These are phyloP conservation scores for Puffinus mauretanicus DNA, from an alignment of 2,113 vertebrate species.

Conservation along the genomic window DNA sequence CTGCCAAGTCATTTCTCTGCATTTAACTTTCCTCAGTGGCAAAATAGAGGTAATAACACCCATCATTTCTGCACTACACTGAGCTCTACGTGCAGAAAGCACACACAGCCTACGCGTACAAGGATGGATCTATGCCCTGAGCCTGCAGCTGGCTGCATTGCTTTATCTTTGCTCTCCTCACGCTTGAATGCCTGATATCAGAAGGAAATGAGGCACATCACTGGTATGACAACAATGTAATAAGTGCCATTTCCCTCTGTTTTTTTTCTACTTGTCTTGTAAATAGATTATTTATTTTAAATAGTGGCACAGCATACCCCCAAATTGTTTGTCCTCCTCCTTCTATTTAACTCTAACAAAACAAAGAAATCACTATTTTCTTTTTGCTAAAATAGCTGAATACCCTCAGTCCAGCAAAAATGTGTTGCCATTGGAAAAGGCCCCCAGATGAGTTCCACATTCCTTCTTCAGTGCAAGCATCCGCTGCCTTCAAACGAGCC, in stretches of 20 bases:
- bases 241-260: background rate
- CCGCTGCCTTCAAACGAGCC: background rate
- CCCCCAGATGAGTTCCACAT: background rate
- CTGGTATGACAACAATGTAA: background rate
- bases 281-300: background rate
- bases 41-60: background rate
- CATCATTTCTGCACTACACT: background rate
- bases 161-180: background rate
- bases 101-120: accelerated
- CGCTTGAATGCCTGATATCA: background rate
- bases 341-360: background rate
- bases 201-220: background rate
- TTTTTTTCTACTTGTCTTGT: background rate
- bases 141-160: background rate
- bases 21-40: background rate
- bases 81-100: background rate
- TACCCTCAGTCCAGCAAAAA: background rate
- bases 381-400: background rate
- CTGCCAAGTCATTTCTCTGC: background rate
- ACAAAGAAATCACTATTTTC: background rate
- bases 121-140: background rate
- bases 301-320: background rate
- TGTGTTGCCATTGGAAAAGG: background rate
- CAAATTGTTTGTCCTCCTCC: background rate
- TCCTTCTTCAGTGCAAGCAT: background rate